Conservation (phyloP, 2,888 invertebrate genomes). For the Mimumesa dahlbomi region DNA sequence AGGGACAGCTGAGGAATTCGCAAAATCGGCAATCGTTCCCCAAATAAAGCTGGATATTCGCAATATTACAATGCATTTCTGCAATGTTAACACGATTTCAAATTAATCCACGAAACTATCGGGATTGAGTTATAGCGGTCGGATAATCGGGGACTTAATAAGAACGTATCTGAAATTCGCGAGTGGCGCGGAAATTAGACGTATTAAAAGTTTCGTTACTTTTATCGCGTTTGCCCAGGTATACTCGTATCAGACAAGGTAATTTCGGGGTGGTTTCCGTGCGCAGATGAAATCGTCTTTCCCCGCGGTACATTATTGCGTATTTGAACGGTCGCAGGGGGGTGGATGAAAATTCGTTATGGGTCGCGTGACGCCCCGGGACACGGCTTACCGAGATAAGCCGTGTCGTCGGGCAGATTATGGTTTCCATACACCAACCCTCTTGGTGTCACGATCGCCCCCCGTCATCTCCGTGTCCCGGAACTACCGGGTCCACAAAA, state of each 20-base stretch:
- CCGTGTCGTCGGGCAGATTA: conserved; percentile 75
- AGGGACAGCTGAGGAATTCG: too few species aligned
- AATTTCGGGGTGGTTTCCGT: conserved; percentile 1
- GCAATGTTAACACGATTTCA: too few species aligned
- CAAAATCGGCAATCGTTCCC: too few species aligned
- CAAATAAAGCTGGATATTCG: too few species aligned
- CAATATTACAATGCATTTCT: too few species aligned
- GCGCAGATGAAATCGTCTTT: conserved; percentile 43
- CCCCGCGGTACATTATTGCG: conserved; percentile 19
- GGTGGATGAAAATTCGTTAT: conserved; percentile 66
- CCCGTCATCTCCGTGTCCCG: conserved; percentile 1
- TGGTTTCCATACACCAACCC: conserved; percentile 66
- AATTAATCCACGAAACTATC: too few species aligned
- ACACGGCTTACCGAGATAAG: conserved; percentile 72
- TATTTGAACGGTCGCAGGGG: conserved; percentile 58
- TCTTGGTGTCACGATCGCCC: conserved; percentile 45
- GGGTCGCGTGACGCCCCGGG: conserved; percentile 64
- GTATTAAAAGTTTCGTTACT: background rate
- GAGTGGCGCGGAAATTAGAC: background rate
- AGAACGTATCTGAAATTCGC: background rate
- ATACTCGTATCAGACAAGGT: background rate
- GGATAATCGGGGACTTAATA: too few species aligned
- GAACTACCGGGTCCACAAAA: conserved; percentile 11
- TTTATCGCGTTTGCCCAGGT: background rate
- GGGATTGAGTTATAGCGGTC: too few species aligned